A percentile compares a stretch with the other conserved stretches of the same genome.
phyloP scores from a whole-genome alignment of 2,113 vertebrate species.

The Mesitornis unicolor region DNA sequence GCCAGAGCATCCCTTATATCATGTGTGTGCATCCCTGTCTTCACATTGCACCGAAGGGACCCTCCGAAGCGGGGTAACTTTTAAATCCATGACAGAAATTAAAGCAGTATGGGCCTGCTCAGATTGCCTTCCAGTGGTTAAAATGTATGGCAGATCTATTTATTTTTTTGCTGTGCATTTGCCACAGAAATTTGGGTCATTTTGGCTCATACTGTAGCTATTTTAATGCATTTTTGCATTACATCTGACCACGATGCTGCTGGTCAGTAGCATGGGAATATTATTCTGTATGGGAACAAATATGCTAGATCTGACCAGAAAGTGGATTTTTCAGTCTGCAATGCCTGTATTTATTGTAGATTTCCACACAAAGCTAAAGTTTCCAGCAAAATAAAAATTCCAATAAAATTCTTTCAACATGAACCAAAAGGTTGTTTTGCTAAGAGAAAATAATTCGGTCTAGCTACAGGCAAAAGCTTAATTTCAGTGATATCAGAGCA shows the following conservation, averaged over 20 bases:
- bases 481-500: not conserved
- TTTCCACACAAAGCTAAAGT: not conserved
- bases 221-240: not conserved
- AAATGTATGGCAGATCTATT: constrained; percentile 7
- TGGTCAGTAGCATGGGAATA: not conserved
- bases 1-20: not conserved
- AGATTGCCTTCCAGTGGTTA: constrained; percentile 23
- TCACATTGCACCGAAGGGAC: not conserved
- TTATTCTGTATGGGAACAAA: not conserved
- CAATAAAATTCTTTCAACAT: not conserved
- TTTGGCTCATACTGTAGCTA: constrained; percentile 9
- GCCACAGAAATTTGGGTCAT: constrained; percentile 22
- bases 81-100: constrained; percentile 32
- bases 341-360: not conserved
- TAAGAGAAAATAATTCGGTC: not conserved
- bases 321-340: not conserved
- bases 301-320: not conserved
- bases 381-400: not conserved
- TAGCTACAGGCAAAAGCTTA: not conserved
- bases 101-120: not conserved
- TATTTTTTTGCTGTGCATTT: constrained; percentile 21
- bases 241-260: not conserved
- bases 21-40: accelerated
- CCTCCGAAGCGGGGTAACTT: not conserved
- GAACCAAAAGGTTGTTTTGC: not conserved